A percentile compares a stretch with the other conserved stretches of the same genome.
Conservation (phyloP, 2,113 vertebrate genomes). For the Myrmecophaga tridactyla region DNA sequence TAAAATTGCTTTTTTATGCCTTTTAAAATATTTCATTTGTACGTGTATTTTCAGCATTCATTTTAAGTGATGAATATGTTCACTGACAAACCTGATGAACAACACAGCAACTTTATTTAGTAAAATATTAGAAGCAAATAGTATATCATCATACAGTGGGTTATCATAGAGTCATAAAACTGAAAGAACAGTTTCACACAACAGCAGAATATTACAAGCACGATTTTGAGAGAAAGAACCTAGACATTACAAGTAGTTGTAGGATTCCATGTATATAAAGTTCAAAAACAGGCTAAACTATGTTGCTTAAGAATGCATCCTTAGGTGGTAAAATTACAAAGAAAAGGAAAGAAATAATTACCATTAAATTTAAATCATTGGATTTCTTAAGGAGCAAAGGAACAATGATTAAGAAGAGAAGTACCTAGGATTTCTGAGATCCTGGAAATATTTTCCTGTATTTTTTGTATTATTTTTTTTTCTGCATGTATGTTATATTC, state of each 20-base stretch:
- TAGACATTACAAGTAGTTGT: no score
- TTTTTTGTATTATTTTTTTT: background rate
- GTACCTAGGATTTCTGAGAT: background rate
- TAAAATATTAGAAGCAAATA: no score
- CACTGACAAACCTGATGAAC: no score
- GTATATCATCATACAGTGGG: no score
- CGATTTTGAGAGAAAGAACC: no score
- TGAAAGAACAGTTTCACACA: no score
- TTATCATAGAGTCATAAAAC: no score
- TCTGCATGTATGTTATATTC: background rate
- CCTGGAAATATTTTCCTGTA: no score
- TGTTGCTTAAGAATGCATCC: background rate
- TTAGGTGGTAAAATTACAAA: background rate
- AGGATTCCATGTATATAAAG: no score
- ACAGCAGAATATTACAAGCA: no score
- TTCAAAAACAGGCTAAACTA: no score
- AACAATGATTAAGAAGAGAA: background rate
- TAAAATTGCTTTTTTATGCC: background rate
- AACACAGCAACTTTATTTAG: no score
- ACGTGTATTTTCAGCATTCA: background rate
- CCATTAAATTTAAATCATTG: background rate
- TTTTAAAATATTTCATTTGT: background rate
- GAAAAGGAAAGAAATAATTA: background rate
- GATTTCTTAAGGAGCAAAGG: background rate
- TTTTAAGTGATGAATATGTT: background rate